phyloP scores from a whole-genome alignment of 1,140 invertebrate genomes.

The Nephila pilipes region DNA sequence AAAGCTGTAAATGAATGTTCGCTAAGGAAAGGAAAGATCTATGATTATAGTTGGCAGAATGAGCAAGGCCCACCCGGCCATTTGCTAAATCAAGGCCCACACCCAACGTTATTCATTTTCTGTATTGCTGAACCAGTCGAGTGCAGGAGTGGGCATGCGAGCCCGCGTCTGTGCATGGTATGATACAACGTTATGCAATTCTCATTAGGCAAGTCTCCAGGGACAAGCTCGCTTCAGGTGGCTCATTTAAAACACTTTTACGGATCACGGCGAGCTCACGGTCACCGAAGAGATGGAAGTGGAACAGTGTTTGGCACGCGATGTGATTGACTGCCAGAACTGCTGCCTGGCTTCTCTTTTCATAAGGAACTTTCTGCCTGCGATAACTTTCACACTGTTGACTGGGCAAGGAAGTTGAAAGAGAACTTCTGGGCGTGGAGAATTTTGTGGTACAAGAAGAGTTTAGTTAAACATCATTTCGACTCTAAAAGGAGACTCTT shows the following conservation, averaged over 20 bases:
- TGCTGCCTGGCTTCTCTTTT: background rate
- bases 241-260: constrained; percentile 75
- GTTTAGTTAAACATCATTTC: no score
- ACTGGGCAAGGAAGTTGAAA: background rate
- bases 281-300: background rate
- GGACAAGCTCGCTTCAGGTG: constrained; percentile 57
- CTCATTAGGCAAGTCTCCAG: constrained; percentile 43
- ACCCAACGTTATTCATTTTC: constrained; percentile 74
- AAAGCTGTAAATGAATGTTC: constrained; percentile 43
- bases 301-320: constrained; percentile 51
- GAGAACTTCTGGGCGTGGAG: background rate
- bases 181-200: constrained; percentile 58
- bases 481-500: no score
- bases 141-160: constrained; percentile 22
- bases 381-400: background rate
- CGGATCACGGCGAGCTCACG: constrained; percentile 24
- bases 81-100: constrained; percentile 74
- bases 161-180: constrained; percentile 19
- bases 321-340: constrained; percentile 23
- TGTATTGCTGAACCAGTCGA: constrained; percentile 36
- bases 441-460: background rate
- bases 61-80: constrained; percentile 59
- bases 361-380: background rate
- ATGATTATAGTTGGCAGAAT: constrained; percentile 63
- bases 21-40: constrained; percentile 62